Evolutionary conservation across 2,797 vertebrate species (phyloP), one percentile per base, ranked within the genome.

Genomic region (Pagetopsis macropterus): DNA sequence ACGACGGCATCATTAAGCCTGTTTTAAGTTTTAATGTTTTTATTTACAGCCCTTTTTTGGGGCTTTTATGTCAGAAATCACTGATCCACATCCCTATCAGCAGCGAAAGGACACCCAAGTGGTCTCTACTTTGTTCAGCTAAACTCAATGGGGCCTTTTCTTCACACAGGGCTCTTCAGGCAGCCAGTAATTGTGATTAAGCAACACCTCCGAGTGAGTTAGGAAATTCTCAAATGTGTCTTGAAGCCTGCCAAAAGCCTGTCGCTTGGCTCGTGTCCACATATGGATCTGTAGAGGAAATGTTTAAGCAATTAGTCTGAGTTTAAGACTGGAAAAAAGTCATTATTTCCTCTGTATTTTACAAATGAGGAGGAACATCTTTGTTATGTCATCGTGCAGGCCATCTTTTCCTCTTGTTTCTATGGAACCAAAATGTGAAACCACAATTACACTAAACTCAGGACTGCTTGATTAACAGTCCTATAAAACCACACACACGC

Each of bases 231-330:
- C 70, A 27, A 72, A 76, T 57, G 66, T 65, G 60, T 43, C 55
- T 56, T 3, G 0, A 41, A 21, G 48, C 21, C 23, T 68, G 83
- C 89, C 87, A 84, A 67, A 83, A 63, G 51, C 54, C 75, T 62
- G 65, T 74, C 61, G 58, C 62, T 65, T 84, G 82, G 85, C 84
- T 65, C 15, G 1, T 1, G 40, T 79, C 68, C 84, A 60, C 72
- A 3, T 72, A 70, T 73, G 75, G 84, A 88, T 83, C 83, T 10
- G 59, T 64, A 50, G 80, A 87, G 81, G 88, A 92, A 91, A 91
- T 81, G 76, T 91, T 85, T 81, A 83, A 86, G 86, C 79, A 87
- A 88, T 91, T 85, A 88, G 81, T 56, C 59, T 17, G 57, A 81
- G 41, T 85, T 86, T 73, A 87, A 83, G 65, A 72, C 61, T 83